Evolutionary conservation across 2,888 invertebrate genomes (phyloP), one percentile per base, ranked within the genome.

Genomic region (Sphecodes monilicornis): DNA sequence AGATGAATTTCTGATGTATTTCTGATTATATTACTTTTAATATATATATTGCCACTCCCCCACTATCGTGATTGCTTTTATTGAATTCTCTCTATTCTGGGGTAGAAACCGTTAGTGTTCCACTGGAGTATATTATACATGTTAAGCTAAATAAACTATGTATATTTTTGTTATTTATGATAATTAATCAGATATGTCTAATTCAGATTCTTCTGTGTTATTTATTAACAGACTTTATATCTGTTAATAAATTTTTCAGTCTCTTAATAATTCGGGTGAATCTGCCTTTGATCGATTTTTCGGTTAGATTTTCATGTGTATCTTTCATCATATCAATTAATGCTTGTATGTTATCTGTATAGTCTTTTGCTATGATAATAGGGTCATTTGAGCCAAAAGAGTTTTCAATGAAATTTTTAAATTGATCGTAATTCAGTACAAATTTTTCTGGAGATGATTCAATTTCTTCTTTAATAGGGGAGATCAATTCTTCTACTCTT

Each of bases 71-170:
- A 2, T 16, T 41, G 41, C 41, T 43, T 29, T 54, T 54, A n/a
- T 54, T 72, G 50, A 6, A 72, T 11, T 72, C 54, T 72, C 54
- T 72, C 71, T 54, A 72, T 8, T 1, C 54, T 32, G 22, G 50
- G 4, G 22, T 50, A 22, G 22, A 54, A 72, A 36, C 71, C 36
- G 36, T 74, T 74, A 3, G 11, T 26, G 18, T 74, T 74, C 64
- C 74, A 74, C 5, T 64, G 32, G 4, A 64, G 10, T 18, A 64
- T 74, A 16, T 64, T 74, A 3, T 50, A 54, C 71, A 72, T 72
- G 10, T 6, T 22, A 36, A 22, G 22, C n/a, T n/a, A n/a, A n/a
- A n/a, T n/a, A n/a, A n/a, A n/a, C n/a, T n/a, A n/a, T n/a, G n/a
- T n/a, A n/a, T n/a, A n/a, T n/a, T n/a, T n/a, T n/a, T 72, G 6